These are phyloP conservation scores for Oscheius sp. DNA, from an alignment of 2,888 invertebrate genomes.

Conservation along the genomic window DNA sequence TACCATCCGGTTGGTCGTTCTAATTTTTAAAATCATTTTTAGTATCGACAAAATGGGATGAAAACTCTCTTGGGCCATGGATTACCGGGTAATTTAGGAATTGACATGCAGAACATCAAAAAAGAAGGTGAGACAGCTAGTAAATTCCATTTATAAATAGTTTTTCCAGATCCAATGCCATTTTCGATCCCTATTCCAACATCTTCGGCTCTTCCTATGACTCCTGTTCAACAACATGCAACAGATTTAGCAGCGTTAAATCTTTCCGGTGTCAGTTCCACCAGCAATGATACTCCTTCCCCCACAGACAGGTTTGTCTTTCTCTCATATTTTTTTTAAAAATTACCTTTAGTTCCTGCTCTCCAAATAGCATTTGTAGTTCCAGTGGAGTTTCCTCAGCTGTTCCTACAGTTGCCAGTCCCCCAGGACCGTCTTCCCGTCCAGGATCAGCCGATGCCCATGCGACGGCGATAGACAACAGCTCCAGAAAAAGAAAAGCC, in stretches of 20 bases:
- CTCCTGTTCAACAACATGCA: neutral
- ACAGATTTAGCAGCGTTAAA: conserved; percentile 33
- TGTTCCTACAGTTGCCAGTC: conserved; percentile 28
- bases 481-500: conserved; percentile 32
- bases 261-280: conserved; percentile 22
- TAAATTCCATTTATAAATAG: neutral
- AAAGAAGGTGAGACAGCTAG: neutral
- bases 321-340: too few relatives aligned
- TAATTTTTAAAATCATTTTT: neutral
- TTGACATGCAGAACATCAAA: conserved; percentile 21
- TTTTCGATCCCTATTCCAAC: conserved; percentile 7
- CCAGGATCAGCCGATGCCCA: conserved; percentile 30
- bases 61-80: neutral
- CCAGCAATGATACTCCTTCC: conserved; percentile 43
- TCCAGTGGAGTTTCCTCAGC: conserved; percentile 32
- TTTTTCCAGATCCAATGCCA: conserved; percentile 1
- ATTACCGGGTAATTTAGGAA: neutral
- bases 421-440: conserved; percentile 11
- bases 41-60: conserved; percentile 11
- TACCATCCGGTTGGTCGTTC: conserved; percentile 5
- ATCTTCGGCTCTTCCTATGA: conserved; percentile 20
- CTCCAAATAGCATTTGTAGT: conserved; percentile 39
- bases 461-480: neutral
- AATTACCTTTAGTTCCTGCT: conserved; percentile 39
- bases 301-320: conserved; percentile 42